A percentile compares a stretch with the other conserved stretches of the same genome.
These are phyloP conservation scores for Athetis lepigone DNA, from an alignment of 2,888 invertebrate genomes.

Conservation along the genomic window DNA sequence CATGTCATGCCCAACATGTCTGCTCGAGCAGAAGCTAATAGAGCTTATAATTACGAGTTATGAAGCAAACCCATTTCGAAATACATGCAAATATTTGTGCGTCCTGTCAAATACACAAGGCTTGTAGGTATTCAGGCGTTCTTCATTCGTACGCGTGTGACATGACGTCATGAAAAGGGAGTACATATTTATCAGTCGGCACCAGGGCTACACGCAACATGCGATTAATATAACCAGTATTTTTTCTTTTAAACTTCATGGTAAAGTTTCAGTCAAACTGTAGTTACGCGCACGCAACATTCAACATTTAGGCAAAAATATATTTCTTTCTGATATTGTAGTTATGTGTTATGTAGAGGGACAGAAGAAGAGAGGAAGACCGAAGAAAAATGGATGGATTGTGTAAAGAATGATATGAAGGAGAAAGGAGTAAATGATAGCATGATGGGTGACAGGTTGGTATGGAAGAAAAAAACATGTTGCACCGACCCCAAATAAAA, in stretches of 20 bases:
- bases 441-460: too few relatives aligned
- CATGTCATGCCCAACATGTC: too few relatives aligned
- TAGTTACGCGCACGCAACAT: neutral
- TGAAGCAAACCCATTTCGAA: constrained; percentile 1
- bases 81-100: constrained; percentile 12
- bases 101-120: constrained; percentile 20
- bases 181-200: constrained; percentile 14
- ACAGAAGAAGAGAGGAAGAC: too few relatives aligned
- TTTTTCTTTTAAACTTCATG: constrained; percentile 19
- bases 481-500: too few relatives aligned
- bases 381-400: too few relatives aligned
- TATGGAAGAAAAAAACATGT: too few relatives aligned
- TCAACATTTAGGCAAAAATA: constrained; percentile 18
- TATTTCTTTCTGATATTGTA: too few relatives aligned
- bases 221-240: constrained; percentile 18
- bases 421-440: too few relatives aligned
- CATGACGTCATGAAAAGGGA: constrained; percentile 45
- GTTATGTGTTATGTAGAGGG: too few relatives aligned
- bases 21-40: too few relatives aligned
- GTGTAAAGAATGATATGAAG: too few relatives aligned
- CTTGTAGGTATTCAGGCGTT: constrained; percentile 13
- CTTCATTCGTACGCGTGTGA: constrained; percentile 17
- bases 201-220: constrained; percentile 18
- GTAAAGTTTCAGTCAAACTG: constrained; percentile 9
- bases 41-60: constrained; percentile 2